Evolutionary conservation across 1,140 invertebrate species (phyloP), one percentile per base, ranked within the genome.

Genomic region (Trichonephila inaurata): DNA sequence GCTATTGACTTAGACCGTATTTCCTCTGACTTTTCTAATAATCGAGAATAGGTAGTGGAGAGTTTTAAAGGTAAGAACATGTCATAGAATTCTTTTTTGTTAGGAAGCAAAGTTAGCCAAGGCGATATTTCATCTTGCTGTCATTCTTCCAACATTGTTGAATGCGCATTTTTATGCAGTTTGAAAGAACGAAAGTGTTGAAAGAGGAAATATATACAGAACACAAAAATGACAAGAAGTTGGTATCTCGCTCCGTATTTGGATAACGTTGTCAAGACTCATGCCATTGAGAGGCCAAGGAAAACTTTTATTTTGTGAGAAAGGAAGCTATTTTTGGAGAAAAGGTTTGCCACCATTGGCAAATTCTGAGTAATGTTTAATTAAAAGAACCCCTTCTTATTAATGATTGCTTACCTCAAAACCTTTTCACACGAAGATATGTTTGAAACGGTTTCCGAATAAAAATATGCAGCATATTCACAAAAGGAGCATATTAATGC

Each of bases 111-210:
- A 81, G 89, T 81, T 81, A 90, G 89, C 72, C n/a, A 60, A 12
- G 69, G n/a, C 58, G 64, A 91, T 82, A 81, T 61, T 81, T 91
- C 89, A 81, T 62, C 40, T 77, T 77, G 44, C 89, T 90, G 69
- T 90, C 89, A 81, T 6, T 90, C 89, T 81, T 60, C 5, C 44
- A 28, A 24, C 89, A 91, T 91, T 91, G 89, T 81, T 91, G 89
- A 91, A 91, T 89, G 44, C n/a, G 72, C 44, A 82, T 77, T 91
- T 91, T 91, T 91, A 91, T 81, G 51, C 51, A 51, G 40, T 77
- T 90, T 90, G 40, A 83, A 83, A 82, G 77, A 40, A 82, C 66
- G 66, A 69, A 69, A 77, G 72, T 51, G 51, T 77, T 40, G 24
- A 77, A 77, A 77, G 28, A 24, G 72, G 72, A 40, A 77, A 77